Percentiles rank a stretch among this genome's conserved stretches.
phyloP scores from a whole-genome alignment of 2,113 vertebrate genomes.

The Rhynchopsitta pachyrhyncha region DNA sequence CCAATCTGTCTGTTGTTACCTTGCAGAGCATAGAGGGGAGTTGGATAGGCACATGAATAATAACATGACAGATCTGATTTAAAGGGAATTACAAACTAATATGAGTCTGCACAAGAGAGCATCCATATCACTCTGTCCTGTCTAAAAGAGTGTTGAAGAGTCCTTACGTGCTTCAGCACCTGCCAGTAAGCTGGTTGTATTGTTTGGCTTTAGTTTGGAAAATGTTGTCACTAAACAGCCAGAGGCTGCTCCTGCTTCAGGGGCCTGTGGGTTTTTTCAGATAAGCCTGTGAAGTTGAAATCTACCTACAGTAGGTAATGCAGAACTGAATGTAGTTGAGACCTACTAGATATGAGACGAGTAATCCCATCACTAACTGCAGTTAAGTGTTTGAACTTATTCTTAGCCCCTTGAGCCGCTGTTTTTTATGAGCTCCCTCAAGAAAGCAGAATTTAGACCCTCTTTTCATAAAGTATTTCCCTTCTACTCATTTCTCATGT shows the following conservation, averaged over 20 bases:
- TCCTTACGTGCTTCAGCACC: neutral
- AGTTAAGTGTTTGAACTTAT: neutral
- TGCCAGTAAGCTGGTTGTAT: neutral
- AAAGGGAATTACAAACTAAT: neutral
- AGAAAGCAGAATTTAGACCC: neutral
- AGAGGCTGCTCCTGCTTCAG: neutral
- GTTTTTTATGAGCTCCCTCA: neutral
- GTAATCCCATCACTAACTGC: neutral
- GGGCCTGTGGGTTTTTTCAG: neutral
- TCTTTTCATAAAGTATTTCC: neutral
- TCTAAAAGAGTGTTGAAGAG: neutral
- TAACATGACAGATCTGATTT: neutral
- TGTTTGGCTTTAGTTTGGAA: slow-evolving; percentile 2
- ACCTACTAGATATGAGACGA: neutral
- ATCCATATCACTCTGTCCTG: neutral
- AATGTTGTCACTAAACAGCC: neutral
- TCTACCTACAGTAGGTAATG: neutral
- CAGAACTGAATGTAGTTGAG: neutral
- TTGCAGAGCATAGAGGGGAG: neutral
- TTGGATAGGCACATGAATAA: neutral
- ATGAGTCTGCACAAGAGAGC: neutral
- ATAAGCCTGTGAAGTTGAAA: neutral
- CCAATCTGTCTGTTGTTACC: neutral
- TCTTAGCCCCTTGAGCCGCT: neutral
- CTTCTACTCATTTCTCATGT: neutral